Base-by-base conservation (phyloP, 2,113 vertebrate genomes). In the Manacus vitellinus region DNA sequence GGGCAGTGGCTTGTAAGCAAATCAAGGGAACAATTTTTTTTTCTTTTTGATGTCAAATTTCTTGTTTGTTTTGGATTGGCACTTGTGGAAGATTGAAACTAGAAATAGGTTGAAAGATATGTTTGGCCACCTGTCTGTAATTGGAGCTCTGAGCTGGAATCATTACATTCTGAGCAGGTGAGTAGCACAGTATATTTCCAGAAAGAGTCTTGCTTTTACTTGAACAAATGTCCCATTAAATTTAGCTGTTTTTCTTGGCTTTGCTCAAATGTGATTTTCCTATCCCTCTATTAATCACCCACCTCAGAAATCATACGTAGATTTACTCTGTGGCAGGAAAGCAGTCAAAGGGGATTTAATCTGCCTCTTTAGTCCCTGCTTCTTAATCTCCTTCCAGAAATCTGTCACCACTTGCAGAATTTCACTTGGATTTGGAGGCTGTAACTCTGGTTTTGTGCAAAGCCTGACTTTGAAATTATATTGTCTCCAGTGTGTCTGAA, bases 91-190 rank as follows among this genome's bases (percentile, higher is more conserved):
- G 85, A 95, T 97, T 74, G 98, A 98, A 94, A 96, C 83, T 15
- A 97, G 97, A 95, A 97, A 97, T 66, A 97, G 9, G 17, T n/a
- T 98, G 85, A 98, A 97, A 92, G 96, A 82, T 90, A 95, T 98
- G 79, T 88, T 94, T 33, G 97, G 98, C 41, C 98, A 99, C 39
- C 67, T 97, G 31, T 98, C 97, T 70, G 97, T 97, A 71, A 98
- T 98, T 77, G 96, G 98, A 73, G 96, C 97, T 5, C 71, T 99
- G 92, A 98, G 98, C 86, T 98, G 98, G 98, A 99, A 98, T 86
- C 90, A 98, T 39, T 97, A 97, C 62, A 91, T 98, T 89, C 97
- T 99, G 61, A 99, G 98, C 98, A 99, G 98, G 98, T 99, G 88
- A 95, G 94, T 55, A 68, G 21, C 61, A 25, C 56, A 62, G 9